phyloP scores from a whole-genome alignment of 35 echinoderm and acorn worm genomes.

The Eucidaris tribuloides region DNA sequence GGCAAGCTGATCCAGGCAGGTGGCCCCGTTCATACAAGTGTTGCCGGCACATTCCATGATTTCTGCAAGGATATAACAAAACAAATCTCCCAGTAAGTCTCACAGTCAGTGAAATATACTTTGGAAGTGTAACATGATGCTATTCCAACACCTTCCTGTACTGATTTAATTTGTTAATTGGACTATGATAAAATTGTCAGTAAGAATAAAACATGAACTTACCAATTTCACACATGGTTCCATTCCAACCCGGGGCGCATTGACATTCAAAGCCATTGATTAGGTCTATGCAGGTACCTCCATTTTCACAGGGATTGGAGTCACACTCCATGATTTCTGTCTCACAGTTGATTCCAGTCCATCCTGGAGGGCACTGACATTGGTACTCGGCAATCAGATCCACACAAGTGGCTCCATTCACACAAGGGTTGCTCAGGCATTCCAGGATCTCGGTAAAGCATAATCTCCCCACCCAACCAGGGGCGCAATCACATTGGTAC shows the following conservation, averaged over 20 bases:
- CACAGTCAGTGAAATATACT: no score
- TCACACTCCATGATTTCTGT: conserved; percentile 39
- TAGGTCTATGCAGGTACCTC: conserved; percentile 37
- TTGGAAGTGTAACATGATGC: no score
- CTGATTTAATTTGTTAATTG: no score
- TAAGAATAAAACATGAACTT: conserved; percentile 24
- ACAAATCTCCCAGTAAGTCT: no score
- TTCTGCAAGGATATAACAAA: background rate
- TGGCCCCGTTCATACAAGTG: conserved; percentile 34
- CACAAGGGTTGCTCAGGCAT: conserved; percentile 62
- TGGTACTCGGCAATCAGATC: background rate
- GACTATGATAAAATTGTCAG: no score
- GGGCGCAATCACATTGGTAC: conserved; percentile 33
- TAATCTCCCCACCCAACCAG: conserved; percentile 16
- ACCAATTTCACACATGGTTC: conserved; percentile 40
- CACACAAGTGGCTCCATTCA: conserved; percentile 61
- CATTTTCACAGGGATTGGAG: conserved; percentile 46
- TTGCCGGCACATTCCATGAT: conserved; percentile 35
- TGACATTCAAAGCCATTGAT: conserved; percentile 24
- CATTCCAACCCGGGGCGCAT: conserved; percentile 32
- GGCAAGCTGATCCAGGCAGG: conserved; percentile 14
- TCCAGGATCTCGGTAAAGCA: conserved; percentile 36
- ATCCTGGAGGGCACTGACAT: background rate
- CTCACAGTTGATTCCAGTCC: background rate
- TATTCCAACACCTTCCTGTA: no score